Base-by-base conservation (phyloP, 1,140 invertebrate genomes). In the Drosophila malerkotliana region DNA sequence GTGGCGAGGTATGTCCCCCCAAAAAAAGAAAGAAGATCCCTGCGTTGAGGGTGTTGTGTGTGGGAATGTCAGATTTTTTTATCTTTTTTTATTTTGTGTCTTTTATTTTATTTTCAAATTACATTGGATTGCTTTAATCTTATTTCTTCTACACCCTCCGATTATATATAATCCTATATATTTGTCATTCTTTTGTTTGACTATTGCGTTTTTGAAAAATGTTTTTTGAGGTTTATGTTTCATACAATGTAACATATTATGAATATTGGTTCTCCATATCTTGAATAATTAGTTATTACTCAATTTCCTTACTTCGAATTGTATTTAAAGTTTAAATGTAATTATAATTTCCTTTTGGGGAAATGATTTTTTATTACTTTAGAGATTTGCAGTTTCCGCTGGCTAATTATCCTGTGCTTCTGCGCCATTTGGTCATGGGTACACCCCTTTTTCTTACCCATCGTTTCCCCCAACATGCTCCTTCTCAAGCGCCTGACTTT, bases 1-100 rank as follows among this genome's bases (percentile, higher is more conserved):
- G 82, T 47, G 74, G 68, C 15, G 82, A 85, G 82, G 82, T 85
- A 82, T 61, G 81, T 73, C 39, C 18, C 18, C 18, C 18, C 14
- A 26, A 37, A 28, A 39, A 44, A 21, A 0, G 6, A 28, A 28
- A 28, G 6, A 28, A 28, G 10, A 37, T 10, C 34, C 34, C 10
- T 37, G 34, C 12, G 9, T 12, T 9, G 30, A 12, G 34, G 34
- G 34, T 1, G 12, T n/a, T 37, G 10, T 4, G 10, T 3, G 34
- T n/a, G 12, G 3, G 3, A 37, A 37, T 37, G 10, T 37, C 21
- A 21, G 21, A 1, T 41, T 41, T 41, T 10, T 9, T 34, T 34
- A 9, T 1, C 3, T 32, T 32, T 34, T 1, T 10, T 10, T 34
- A 34, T 10, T 10, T 34, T 10, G 10, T 32, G 9, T 32, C 32